These are phyloP conservation scores for Torymus texanus DNA, from an alignment of 2,888 invertebrate genomes.

Conservation along the genomic window DNA sequence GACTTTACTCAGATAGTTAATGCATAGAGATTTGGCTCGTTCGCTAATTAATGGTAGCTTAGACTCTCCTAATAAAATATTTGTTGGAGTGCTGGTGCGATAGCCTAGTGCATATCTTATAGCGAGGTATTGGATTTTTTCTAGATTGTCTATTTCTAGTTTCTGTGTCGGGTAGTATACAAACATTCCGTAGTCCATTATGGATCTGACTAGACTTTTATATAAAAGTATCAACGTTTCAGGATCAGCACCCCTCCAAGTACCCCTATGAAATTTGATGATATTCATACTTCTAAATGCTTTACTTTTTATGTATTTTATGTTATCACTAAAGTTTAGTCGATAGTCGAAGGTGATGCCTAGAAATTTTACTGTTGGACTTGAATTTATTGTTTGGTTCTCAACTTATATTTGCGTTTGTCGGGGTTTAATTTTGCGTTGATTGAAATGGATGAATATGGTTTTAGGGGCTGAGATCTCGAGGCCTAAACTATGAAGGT, in stretches of 20 bases:
- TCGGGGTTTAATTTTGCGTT: too few species aligned
- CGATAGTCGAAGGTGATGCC: too few species aligned
- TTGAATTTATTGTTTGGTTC: too few species aligned
- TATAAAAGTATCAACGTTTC: constrained; percentile 30
- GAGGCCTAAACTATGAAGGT: neutral
- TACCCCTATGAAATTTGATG: constrained; percentile 42
- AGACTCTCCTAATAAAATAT: constrained; percentile 31
- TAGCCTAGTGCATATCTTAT: constrained; percentile 27
- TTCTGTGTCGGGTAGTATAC: constrained; percentile 2
- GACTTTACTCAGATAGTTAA: constrained; percentile 2
- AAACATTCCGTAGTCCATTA: neutral
- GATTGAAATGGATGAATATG: too few species aligned
- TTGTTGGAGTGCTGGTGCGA: constrained; percentile 34
- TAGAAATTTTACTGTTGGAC: too few species aligned
- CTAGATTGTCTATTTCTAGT: constrained; percentile 8
- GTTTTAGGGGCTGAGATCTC: constrained; percentile 8
- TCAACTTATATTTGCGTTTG: too few species aligned
- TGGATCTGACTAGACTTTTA: constrained; percentile 7
- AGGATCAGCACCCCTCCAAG: constrained; percentile 44
- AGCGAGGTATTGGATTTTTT: constrained; percentile 25
- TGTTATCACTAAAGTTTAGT: too few species aligned
- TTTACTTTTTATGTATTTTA: neutral
- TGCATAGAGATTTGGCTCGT: neutral
- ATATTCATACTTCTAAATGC: constrained; percentile 26
- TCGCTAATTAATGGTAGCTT: constrained; percentile 22